Conservation (phyloP, 2,888 invertebrate species). For the Sminthurides aquaticus region DNA sequence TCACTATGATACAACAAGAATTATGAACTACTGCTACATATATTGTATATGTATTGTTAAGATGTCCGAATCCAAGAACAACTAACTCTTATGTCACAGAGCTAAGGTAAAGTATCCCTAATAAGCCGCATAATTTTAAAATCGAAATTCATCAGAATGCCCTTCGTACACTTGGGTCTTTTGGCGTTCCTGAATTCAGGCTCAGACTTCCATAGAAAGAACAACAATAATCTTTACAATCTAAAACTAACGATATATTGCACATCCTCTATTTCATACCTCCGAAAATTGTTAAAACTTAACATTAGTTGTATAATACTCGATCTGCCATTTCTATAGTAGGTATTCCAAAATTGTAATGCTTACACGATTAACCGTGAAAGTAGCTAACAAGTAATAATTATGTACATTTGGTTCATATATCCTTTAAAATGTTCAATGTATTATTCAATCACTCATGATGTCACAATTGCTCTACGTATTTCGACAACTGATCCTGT, state of each 20-base stretch:
- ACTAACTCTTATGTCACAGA: slow-evolving; percentile 16
- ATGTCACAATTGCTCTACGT: slow-evolving; percentile 79
- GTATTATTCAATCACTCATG: slow-evolving; percentile 21
- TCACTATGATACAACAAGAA: slow-evolving; percentile 27
- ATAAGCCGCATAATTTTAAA: slow-evolving; percentile 20
- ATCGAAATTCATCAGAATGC: slow-evolving; percentile 11
- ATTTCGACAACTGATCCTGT: slow-evolving; percentile 90
- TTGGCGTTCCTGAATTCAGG: slow-evolving; percentile 26
- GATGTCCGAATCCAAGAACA: slow-evolving; percentile 19
- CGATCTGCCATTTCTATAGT: slow-evolving; percentile 4
- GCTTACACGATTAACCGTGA: neutral
- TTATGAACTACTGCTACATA: slow-evolving; percentile 26
- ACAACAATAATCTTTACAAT: slow-evolving; percentile 18
- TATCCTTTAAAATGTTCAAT: slow-evolving; percentile 19
- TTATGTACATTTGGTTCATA: slow-evolving; percentile 24
- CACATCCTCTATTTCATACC: slow-evolving; percentile 19
- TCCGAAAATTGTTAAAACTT: slow-evolving; percentile 22
- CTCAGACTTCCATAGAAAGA: slow-evolving; percentile 26
- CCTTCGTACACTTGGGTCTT: slow-evolving; percentile 21
- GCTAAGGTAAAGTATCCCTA: slow-evolving; percentile 17
- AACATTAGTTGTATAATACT: slow-evolving; percentile 21
- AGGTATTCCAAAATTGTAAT: no score
- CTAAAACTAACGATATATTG: slow-evolving; percentile 23
- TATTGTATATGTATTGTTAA: slow-evolving; percentile 25
- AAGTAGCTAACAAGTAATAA: neutral